Evolutionary conservation across 2,888 invertebrate genomes (phyloP).

Genomic region (Xylocampa areola): DNA sequence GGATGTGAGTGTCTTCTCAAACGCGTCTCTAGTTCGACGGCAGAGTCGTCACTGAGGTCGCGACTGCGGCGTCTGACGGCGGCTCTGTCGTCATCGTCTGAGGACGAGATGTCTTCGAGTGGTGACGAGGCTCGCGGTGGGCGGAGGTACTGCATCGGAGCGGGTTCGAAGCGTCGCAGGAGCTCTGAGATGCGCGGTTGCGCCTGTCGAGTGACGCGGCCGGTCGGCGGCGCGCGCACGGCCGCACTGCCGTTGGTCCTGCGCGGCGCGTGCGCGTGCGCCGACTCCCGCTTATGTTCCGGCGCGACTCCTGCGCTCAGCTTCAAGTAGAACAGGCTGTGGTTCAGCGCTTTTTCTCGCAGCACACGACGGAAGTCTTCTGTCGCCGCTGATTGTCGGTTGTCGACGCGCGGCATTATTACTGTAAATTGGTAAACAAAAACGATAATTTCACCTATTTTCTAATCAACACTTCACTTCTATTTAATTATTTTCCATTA

Average conservation of each 20-base stretch:
- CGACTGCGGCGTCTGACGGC: conserved; percentile 84
- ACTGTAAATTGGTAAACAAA: conserved; percentile 34
- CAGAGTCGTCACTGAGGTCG: conserved; percentile 88
- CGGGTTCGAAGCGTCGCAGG: conserved; percentile 82
- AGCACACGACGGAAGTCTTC: conserved; percentile 87
- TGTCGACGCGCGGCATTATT: conserved; percentile 83
- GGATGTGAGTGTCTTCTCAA: conserved; percentile 82
- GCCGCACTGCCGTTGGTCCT: conserved; percentile 72
- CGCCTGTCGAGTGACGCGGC: conserved; percentile 78
- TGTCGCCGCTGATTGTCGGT: conserved; percentile 68
- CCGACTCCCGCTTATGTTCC: conserved; percentile 65
- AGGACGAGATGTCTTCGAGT: conserved; percentile 83
- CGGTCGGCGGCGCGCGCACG: conserved; percentile 80
- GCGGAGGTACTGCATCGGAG: conserved; percentile 86
- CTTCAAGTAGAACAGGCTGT: conserved; percentile 87
- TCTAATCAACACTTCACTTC: background rate
- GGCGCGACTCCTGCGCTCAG: conserved; percentile 78
- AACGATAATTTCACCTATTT: background rate
- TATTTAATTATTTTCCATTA: conserved; percentile 6
- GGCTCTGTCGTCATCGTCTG: conserved; percentile 86
- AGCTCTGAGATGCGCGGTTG: conserved; percentile 85
- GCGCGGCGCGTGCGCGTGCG: conserved; percentile 60
- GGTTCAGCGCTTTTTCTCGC: conserved; percentile 86
- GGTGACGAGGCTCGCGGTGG: conserved; percentile 83
- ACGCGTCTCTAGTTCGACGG: conserved; percentile 88